Conservation (phyloP, 2,888 invertebrate species). For the Sarcophaga rosellei region DNA sequence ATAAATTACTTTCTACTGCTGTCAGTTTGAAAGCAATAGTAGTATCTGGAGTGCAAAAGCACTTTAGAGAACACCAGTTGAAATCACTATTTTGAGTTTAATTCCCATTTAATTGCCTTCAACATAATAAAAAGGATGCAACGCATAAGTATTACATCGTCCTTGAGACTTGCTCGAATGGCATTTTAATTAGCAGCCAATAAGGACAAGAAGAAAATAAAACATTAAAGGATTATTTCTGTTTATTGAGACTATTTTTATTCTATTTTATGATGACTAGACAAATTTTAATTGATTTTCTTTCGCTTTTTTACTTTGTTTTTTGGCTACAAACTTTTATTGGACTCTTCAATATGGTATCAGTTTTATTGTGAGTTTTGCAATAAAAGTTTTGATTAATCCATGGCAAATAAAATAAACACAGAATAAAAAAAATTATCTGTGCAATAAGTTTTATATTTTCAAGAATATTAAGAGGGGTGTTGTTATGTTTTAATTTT, state of each 20-base stretch:
- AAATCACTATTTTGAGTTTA: not conserved
- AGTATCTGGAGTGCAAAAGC: not conserved
- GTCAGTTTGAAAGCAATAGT: no score
- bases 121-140: not conserved
- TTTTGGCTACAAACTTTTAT: no score
- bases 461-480: no score
- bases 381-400: no score
- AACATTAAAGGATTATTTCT: constrained; percentile 3
- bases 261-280: constrained; percentile 13
- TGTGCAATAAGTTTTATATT: no score
- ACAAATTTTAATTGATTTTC: constrained; percentile 31
- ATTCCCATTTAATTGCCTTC: constrained; percentile 12
- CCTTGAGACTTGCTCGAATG: constrained; percentile 32
- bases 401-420: no score
- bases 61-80: not conserved
- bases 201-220: not conserved
- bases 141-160: not conserved
- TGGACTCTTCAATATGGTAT: no score
- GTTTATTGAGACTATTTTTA: not conserved
- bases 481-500: no score
- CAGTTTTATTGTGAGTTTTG: no score
- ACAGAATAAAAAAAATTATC: no score
- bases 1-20: no score
- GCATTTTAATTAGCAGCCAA: constrained; percentile 2
- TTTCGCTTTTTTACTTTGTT: no score